A percentile compares a stretch with the other conserved stretches of the same genome.
Evolutionary conservation across 2,888 invertebrate genomes (phyloP).

Genomic region (Pollenia griseotomentosa): DNA sequence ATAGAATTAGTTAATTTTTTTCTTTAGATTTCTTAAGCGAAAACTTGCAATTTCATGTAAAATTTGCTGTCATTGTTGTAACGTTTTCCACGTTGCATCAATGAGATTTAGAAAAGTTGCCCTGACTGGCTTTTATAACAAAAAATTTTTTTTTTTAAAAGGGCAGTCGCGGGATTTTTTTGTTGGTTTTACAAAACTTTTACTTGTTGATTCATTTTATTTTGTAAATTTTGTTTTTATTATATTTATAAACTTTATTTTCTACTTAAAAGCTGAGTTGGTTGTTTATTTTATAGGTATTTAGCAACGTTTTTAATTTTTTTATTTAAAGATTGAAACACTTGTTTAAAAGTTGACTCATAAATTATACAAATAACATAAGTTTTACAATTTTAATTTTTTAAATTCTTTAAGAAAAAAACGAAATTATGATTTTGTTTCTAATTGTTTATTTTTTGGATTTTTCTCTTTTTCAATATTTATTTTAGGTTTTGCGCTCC

Average conservation of each 20-base stretch:
- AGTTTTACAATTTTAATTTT: constrained; percentile 4
- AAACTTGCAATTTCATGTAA: constrained; percentile 19
- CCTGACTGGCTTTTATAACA: background rate
- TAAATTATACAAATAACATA: background rate
- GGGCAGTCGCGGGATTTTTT: no score
- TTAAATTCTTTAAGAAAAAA: background rate
- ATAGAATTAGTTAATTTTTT: background rate
- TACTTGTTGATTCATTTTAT: constrained; percentile 55
- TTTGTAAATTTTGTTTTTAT: constrained; percentile 5
- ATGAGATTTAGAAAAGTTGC: constrained; percentile 15
- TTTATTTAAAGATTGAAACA: constrained; percentile 15
- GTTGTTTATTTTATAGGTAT: constrained; percentile 25
- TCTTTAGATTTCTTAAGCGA: background rate
- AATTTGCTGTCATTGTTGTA: background rate
- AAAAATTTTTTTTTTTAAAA: no score
- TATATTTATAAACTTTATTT: constrained; percentile 33
- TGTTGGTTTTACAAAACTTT: constrained; percentile 17
- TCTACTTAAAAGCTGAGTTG: background rate
- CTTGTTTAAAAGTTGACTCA: background rate
- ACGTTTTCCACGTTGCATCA: constrained; percentile 35
- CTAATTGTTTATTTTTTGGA: background rate
- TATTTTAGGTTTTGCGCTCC: constrained; percentile 17
- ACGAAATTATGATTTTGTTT: constrained; percentile 3
- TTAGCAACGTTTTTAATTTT: constrained; percentile 20
- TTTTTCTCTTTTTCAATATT: constrained; percentile 5